Evolutionary conservation across 2,888 invertebrate species (phyloP).

Genomic region (Eurois occulta): DNA sequence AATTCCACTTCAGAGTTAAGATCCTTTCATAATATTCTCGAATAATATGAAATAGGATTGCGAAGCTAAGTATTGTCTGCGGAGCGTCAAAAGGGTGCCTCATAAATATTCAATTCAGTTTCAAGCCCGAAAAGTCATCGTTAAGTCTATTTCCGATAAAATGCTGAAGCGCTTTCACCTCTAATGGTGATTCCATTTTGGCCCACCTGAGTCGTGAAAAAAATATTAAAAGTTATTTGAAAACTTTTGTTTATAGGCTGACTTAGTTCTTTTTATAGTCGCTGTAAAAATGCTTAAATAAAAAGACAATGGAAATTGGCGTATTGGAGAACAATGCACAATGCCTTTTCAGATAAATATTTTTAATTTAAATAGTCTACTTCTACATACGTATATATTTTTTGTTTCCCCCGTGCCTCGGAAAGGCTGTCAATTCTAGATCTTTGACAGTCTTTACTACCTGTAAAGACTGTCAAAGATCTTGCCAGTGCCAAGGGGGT

Average conservation of each 20-base stretch:
- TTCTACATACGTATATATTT: too few species aligned
- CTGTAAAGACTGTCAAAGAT: too few species aligned
- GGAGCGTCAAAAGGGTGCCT: slow-evolving; percentile 78
- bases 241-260: slow-evolving; percentile 59
- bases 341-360: background rate
- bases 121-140: slow-evolving; percentile 85
- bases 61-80: slow-evolving; percentile 73
- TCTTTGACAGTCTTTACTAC: too few species aligned
- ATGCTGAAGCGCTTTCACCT: slow-evolving; percentile 71
- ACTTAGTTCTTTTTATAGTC: slow-evolving; percentile 10
- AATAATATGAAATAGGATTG: slow-evolving; percentile 61
- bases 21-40: slow-evolving; percentile 47
- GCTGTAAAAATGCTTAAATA: background rate
- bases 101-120: slow-evolving; percentile 89
- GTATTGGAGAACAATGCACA: background rate
- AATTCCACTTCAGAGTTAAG: slow-evolving; percentile 26
- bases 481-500: too few species aligned
- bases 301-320: background rate
- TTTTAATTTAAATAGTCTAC: background rate
- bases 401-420: too few species aligned
- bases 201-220: slow-evolving; percentile 68
- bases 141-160: slow-evolving; percentile 89
- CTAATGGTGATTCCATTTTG: slow-evolving; percentile 78
- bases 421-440: too few species aligned
- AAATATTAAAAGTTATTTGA: slow-evolving; percentile 69